Evolutionary conservation across 2,888 invertebrate genomes (phyloP).

Genomic region (Andricus quercusramuli): DNA sequence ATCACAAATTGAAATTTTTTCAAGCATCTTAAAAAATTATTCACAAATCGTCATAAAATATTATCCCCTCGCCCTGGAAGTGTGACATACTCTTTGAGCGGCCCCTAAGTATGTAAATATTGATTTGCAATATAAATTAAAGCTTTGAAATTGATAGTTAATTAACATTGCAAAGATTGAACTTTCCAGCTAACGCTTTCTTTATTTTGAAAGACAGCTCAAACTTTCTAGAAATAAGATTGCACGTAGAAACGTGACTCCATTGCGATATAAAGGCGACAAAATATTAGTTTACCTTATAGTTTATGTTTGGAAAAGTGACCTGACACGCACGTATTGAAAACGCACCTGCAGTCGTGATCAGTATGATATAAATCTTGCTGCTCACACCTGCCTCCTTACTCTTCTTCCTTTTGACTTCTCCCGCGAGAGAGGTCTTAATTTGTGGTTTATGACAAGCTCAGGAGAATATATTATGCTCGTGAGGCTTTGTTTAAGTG

Average conservation of each 20-base stretch:
- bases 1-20: no score
- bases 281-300: conserved; percentile 29
- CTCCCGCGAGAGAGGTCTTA: conserved; percentile 31
- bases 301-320: conserved; percentile 26
- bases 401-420: conserved; percentile 43
- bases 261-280: background rate
- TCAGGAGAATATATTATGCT: conserved; percentile 11
- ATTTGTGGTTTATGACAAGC: conserved; percentile 41
- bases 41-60: no score
- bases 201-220: conserved; percentile 11
- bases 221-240: conserved; percentile 26
- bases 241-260: background rate
- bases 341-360: conserved; percentile 34
- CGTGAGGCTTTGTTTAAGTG: conserved; percentile 24
- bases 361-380: conserved; percentile 50
- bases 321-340: conserved; percentile 21
- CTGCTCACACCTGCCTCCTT: conserved; percentile 44
- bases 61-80: no score
- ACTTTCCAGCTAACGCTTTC: conserved; percentile 1
- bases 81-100: no score
- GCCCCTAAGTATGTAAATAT: no score
- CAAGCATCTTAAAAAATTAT: no score
- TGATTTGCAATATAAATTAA: background rate
- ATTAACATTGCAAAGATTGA: background rate
- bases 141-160: background rate